Percentiles rank a stretch among this genome's conserved stretches.
Evolutionary conservation across 2,113 vertebrate genomes (phyloP).

Genomic region (Anser cygnoides): DNA sequence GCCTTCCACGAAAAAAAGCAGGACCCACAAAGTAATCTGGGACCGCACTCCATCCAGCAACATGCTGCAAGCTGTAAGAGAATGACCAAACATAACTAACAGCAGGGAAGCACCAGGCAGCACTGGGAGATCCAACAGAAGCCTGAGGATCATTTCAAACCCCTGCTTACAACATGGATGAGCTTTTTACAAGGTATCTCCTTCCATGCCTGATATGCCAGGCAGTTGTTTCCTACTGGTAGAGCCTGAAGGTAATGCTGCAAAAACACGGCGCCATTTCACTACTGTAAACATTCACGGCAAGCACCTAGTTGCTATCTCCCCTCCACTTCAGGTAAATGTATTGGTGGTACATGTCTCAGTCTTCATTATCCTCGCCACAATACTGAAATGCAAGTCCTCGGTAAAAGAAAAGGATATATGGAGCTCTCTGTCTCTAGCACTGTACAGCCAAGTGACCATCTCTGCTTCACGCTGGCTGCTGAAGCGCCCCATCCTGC

Average conservation of each 20-base stretch:
- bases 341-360: neutral
- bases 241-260: neutral
- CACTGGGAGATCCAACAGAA: neutral
- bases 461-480: neutral
- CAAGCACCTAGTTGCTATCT: neutral
- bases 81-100: neutral
- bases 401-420: neutral
- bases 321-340: neutral
- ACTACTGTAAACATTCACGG: neutral
- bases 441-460: neutral
- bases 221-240: neutral
- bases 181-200: neutral
- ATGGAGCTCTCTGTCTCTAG: neutral
- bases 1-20: constrained; percentile 85
- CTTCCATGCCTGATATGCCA: neutral
- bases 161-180: accelerated
- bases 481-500: neutral
- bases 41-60: constrained; percentile 78
- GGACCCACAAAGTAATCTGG: constrained; percentile 80
- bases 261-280: neutral
- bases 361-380: neutral
- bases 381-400: neutral
- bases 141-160: neutral
- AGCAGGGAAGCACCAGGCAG: neutral
- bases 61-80: constrained; percentile 71